Percentiles rank a stretch among this genome's conserved stretches.
Conservation (phyloP, 2,888 invertebrate species). For the Conistra vaccinii region DNA sequence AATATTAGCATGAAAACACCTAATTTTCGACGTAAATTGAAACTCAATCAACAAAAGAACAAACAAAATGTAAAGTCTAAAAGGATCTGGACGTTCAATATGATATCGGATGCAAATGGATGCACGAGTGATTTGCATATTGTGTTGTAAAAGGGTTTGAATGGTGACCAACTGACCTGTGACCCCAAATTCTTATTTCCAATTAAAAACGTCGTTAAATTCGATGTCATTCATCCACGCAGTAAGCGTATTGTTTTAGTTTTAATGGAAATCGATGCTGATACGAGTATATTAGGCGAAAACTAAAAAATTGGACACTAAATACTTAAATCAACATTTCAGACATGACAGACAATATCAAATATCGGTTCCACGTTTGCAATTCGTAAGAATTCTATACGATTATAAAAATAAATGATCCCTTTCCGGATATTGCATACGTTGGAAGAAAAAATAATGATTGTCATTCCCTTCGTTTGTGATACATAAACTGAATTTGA, state of each 20-base stretch:
- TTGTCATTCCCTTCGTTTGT: conserved; percentile 46
- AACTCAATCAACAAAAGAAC: conserved; percentile 22
- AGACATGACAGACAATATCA: not conserved
- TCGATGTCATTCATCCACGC: not conserved
- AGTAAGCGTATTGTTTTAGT: conserved; percentile 17
- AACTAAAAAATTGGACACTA: not conserved
- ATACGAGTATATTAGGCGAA: not conserved
- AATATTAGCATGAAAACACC: not conserved
- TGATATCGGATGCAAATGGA: conserved; percentile 74
- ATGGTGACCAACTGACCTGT: conserved; percentile 70
- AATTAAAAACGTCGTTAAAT: conserved; percentile 46
- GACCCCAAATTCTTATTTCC: conserved; percentile 54
- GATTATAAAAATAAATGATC: conserved; percentile 45
- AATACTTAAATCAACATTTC: not conserved
- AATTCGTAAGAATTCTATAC: conserved; percentile 2
- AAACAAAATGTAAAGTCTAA: conserved; percentile 45
- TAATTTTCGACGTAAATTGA: not conserved
- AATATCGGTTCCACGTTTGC: conserved; percentile 9
- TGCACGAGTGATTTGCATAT: conserved; percentile 76
- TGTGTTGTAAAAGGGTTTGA: conserved; percentile 67
- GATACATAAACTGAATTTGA: conserved; percentile 40
- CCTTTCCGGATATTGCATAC: conserved; percentile 38
- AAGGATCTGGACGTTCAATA: conserved; percentile 51
- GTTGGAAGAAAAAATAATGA: conserved; percentile 52
- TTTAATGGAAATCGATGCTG: not conserved